Evolutionary conservation across 2,113 vertebrate species (phyloP).

Genomic region (cattle (Bos taurus)): ARS-UCD2.0 NC_037336.1:76954001-76954500

Average conservation of each 20-base stretch:
- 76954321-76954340: not conserved
- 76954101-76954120: not conserved
- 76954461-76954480: not conserved
- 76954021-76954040: not conserved
- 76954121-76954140: not conserved
- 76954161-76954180: not conserved
- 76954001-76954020: not conserved
- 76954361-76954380: not conserved
- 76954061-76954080: not conserved
- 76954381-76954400: not conserved
- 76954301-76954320: conserved; percentile 15
- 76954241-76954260: not conserved
- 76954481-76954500: not conserved
- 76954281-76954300: not conserved
- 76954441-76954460: not conserved
- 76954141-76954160: not conserved
- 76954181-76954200: not conserved
- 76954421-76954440: not conserved
- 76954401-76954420: not conserved
- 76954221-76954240: not conserved
- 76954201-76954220: not conserved
- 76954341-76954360: not conserved
- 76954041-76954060: not conserved
- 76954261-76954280: not conserved
- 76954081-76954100: not conserved